Conservation (phyloP, 2,888 invertebrate species). For the Nysson spinosus region DNA sequence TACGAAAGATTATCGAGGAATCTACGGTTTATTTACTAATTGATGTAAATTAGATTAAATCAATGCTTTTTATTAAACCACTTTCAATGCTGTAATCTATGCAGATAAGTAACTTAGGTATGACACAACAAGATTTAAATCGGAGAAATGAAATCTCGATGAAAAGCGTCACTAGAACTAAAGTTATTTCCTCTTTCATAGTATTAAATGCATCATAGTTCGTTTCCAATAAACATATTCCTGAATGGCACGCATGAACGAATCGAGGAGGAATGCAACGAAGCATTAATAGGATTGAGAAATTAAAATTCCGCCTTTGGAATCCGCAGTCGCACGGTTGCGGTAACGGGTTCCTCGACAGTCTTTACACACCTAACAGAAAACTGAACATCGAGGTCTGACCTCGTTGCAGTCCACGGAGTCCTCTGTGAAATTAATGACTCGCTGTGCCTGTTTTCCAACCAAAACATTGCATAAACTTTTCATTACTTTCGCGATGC, state of each 20-base stretch:
- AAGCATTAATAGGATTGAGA: constrained; percentile 56
- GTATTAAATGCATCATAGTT: background rate
- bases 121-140: too few relatives aligned
- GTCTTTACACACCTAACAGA: constrained; percentile 31
- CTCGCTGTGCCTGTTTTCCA: constrained; percentile 9
- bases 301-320: constrained; percentile 60
- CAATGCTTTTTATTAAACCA: too few relatives aligned
- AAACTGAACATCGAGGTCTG: constrained; percentile 38
- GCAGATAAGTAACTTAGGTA: too few relatives aligned
- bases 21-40: too few relatives aligned
- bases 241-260: constrained; percentile 11
- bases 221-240: constrained; percentile 7
- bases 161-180: too few relatives aligned
- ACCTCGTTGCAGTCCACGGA: constrained; percentile 48
- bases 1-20: too few relatives aligned
- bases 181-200: background rate
- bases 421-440: constrained; percentile 15
- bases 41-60: too few relatives aligned
- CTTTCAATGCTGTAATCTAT: too few relatives aligned
- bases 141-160: too few relatives aligned
- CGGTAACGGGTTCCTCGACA: constrained; percentile 54
- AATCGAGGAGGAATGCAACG: constrained; percentile 43
- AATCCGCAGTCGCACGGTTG: constrained; percentile 43
- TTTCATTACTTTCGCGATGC: background rate
- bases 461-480: constrained; percentile 8